phyloP scores from a whole-genome alignment of 2,797 vertebrate species.

The Sylvilagus floridanus region DNA sequence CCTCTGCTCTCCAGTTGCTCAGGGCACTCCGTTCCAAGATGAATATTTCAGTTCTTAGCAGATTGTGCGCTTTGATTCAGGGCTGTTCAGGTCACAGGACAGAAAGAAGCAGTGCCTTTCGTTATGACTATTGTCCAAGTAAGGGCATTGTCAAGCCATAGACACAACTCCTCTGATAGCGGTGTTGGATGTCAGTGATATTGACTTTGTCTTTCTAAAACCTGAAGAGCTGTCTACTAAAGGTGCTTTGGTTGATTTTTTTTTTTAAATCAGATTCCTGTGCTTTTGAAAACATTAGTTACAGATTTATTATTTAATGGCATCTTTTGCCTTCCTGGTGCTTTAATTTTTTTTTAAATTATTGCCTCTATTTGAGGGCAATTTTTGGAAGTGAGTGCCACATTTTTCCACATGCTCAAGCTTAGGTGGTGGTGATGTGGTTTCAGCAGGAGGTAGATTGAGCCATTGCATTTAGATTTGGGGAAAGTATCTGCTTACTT shows the following conservation, averaged over 20 bases:
- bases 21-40: neutral
- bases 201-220: conserved; percentile 33
- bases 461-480: neutral
- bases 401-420: neutral
- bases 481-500: neutral
- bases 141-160: neutral
- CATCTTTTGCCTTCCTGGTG: neutral
- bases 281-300: neutral
- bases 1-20: neutral
- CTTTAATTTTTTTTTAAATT: neutral
- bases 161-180: neutral
- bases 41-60: neutral
- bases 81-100: neutral
- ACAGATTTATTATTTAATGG: neutral
- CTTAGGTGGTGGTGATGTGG: neutral
- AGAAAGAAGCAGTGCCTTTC: neutral
- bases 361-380: neutral
- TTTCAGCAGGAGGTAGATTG: neutral
- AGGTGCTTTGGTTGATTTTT: neutral
- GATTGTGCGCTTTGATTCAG: neutral
- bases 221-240: neutral
- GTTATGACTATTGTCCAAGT: neutral
- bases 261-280: neutral
- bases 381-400: neutral
- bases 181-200: neutral